Percentiles rank a stretch among this genome's conserved stretches.
phyloP scores from a whole-genome alignment of 2,113 vertebrate genomes.

The Oncorhynchus keta region DNA sequence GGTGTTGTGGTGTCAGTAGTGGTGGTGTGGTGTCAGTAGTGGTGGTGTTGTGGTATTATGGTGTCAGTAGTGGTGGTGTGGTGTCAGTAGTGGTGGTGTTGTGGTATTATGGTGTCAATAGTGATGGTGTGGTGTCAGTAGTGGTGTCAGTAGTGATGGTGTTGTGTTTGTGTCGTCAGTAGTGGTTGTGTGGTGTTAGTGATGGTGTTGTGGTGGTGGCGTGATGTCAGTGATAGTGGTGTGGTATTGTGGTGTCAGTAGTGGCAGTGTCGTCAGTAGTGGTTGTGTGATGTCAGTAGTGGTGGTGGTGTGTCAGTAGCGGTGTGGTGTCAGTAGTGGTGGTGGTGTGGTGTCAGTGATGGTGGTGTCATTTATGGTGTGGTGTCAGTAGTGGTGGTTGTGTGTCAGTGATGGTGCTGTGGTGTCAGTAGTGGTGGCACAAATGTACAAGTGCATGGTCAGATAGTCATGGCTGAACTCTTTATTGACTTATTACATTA shows the following conservation, averaged over 20 bases:
- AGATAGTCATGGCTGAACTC: background rate
- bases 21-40: too few species aligned
- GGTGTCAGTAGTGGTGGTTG: too few species aligned
- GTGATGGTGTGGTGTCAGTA: background rate
- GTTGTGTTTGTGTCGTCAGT: too few species aligned
- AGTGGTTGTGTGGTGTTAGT: background rate
- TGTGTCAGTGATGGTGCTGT: too few species aligned
- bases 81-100: too few species aligned
- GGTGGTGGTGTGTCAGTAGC: background rate
- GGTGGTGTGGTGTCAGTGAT: background rate
- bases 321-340: constrained; percentile 37
- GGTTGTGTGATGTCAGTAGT: too few species aligned
- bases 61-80: too few species aligned
- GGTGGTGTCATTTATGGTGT: background rate
- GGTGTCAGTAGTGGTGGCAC: background rate
- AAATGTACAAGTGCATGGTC: constrained; percentile 14
- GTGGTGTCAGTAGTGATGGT: too few species aligned
- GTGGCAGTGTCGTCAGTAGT: too few species aligned
- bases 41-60: too few species aligned
- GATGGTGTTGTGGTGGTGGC: background rate
- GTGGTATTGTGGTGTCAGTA: too few species aligned
- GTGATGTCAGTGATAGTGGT: too few species aligned
- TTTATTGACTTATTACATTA: background rate
- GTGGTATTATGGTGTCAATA: constrained; percentile 20
- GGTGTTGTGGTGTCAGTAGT: background rate